Percentiles rank a stretch among this genome's conserved stretches.
Evolutionary conservation across 2,113 vertebrate genomes (phyloP).

Genomic region (Scartelaos histophorus): DNA sequence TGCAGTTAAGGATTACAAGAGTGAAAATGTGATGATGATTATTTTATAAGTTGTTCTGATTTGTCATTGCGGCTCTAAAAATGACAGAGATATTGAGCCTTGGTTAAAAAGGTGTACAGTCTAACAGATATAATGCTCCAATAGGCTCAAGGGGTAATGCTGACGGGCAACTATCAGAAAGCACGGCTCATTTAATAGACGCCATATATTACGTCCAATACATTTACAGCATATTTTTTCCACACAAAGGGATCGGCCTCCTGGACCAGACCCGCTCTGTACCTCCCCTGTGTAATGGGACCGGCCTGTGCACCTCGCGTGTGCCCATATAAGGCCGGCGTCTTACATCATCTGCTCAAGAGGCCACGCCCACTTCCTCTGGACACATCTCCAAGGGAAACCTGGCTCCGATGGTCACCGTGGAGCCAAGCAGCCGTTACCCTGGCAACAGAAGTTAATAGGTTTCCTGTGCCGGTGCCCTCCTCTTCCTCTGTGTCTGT

Average conservation of each 20-base stretch:
- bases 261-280: neutral
- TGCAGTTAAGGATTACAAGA: no score
- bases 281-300: constrained; percentile 31
- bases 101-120: neutral
- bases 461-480: constrained; percentile 57
- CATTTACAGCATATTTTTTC: constrained; percentile 6
- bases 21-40: no score
- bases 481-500: constrained; percentile 37
- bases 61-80: no score
- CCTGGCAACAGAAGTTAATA: constrained; percentile 80
- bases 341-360: constrained; percentile 29
- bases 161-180: neutral
- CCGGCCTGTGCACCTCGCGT: constrained; percentile 23
- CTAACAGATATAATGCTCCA: neutral
- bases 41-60: no score
- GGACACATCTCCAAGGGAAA: constrained; percentile 70
- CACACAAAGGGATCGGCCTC: constrained; percentile 11
- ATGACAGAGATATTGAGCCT: no score
- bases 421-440: constrained; percentile 77
- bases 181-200: neutral
- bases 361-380: constrained; percentile 60
- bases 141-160: neutral
- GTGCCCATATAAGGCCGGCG: constrained; percentile 41
- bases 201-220: neutral
- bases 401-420: constrained; percentile 73